Evolutionary conservation across 2,113 vertebrate genomes (phyloP).

Genomic region (Pseudois nayaur): DNA sequence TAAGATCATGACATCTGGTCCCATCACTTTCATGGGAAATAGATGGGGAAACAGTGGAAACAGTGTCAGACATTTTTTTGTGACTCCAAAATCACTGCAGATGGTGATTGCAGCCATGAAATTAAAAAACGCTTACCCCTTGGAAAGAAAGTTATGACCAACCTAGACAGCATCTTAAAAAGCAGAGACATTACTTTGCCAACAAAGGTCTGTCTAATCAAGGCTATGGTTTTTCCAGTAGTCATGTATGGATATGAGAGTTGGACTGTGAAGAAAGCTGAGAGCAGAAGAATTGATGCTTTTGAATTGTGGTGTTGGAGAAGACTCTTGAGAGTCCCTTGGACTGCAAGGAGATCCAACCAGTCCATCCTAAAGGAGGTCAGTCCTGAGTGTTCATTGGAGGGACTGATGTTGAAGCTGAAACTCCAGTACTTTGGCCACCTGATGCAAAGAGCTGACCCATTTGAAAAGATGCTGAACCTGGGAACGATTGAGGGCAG

Average conservation of each 20-base stretch:
- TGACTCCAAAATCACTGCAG: background rate
- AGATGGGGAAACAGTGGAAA: background rate
- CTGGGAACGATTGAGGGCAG: background rate
- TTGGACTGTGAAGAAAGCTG: background rate
- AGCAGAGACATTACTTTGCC: background rate
- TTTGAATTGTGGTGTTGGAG: background rate
- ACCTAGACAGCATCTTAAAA: background rate
- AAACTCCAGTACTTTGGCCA: too few species aligned
- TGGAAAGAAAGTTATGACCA: background rate
- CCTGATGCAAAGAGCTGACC: too few species aligned
- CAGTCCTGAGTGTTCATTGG: background rate
- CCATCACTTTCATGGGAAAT: background rate
- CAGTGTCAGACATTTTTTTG: background rate
- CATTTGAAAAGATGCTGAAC: background rate
- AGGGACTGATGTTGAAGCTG: too few species aligned
- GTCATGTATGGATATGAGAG: background rate
- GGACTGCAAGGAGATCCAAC: background rate
- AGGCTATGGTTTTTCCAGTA: background rate
- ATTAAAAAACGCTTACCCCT: background rate
- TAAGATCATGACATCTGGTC: background rate
- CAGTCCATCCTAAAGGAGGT: background rate
- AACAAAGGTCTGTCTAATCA: background rate
- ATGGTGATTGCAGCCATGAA: background rate
- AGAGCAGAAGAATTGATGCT: rapidly evolving
- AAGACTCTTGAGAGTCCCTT: background rate